phyloP scores from a whole-genome alignment of 2,888 invertebrate species.

The Apomyelois bistriatella region DNA sequence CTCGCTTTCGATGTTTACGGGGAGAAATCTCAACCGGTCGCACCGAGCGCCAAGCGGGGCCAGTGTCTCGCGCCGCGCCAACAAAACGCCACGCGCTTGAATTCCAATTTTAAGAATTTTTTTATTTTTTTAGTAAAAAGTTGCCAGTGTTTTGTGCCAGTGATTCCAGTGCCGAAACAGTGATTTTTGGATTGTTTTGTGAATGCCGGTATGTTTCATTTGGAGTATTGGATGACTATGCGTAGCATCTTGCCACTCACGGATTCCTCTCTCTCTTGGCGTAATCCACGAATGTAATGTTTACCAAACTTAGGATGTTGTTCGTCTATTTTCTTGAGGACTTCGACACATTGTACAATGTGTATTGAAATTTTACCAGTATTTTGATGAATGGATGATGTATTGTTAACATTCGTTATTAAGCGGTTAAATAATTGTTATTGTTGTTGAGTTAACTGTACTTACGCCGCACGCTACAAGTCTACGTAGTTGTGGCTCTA shows the following conservation, averaged over 20 bases:
- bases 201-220: constrained; percentile 53
- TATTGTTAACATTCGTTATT: neutral
- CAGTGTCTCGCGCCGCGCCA: constrained; percentile 51
- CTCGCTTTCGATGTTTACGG: constrained; percentile 77
- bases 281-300: constrained; percentile 5
- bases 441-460: constrained; percentile 6
- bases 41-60: constrained; percentile 22
- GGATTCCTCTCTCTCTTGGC: constrained; percentile 15
- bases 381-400: neutral
- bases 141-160: constrained; percentile 8
- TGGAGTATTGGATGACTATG: constrained; percentile 33
- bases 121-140: neutral
- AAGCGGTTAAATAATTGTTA: neutral
- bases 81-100: constrained; percentile 29
- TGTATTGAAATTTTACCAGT: neutral
- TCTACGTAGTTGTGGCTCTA: neutral
- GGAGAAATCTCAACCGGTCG: constrained; percentile 76
- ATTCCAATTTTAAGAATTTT: neutral
- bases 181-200: constrained; percentile 24
- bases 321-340: constrained; percentile 1
- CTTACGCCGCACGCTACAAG: neutral
- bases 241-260: constrained; percentile 21
- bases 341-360: neutral
- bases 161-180: constrained; percentile 1
- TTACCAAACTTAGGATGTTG: constrained; percentile 8